Percentiles rank a stretch among this genome's conserved stretches.
phyloP scores from a whole-genome alignment of 64 coral and sea anemone species.

The Orbicella faveolata region DNA sequence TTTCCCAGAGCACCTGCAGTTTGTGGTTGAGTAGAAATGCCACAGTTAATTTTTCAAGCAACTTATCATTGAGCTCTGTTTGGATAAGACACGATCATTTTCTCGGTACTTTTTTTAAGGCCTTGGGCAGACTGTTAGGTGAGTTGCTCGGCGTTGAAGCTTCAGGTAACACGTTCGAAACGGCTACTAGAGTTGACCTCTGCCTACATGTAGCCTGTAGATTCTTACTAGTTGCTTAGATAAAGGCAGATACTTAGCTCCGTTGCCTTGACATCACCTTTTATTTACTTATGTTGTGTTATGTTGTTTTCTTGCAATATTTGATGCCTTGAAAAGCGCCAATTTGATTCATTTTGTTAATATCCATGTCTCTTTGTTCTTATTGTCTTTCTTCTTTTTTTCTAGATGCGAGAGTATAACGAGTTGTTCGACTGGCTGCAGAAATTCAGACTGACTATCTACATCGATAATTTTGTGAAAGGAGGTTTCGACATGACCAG shows the following conservation, averaged over 20 bases:
- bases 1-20: neutral
- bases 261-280: too few relatives aligned
- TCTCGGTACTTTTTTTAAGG: neutral
- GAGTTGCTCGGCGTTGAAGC: neutral
- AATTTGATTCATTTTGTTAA: neutral
- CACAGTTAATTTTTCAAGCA: neutral
- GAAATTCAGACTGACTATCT: slow-evolving; percentile 73
- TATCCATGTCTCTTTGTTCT: neutral
- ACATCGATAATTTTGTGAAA: slow-evolving; percentile 94
- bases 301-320: too few relatives aligned
- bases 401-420: slow-evolving; percentile 91
- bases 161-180: neutral
- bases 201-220: too few relatives aligned
- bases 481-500: slow-evolving; percentile 94
- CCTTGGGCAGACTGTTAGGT: neutral
- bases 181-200: neutral
- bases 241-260: too few relatives aligned
- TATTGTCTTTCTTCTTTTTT: neutral
- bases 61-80: neutral
- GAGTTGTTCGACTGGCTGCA: slow-evolving; percentile 93
- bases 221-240: too few relatives aligned
- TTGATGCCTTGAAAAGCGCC: too few relatives aligned
- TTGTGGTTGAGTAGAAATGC: slow-evolving; percentile 2
- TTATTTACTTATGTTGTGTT: too few relatives aligned
- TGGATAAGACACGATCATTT: neutral